Evolutionary conservation across 2,888 invertebrate genomes (phyloP).

Genomic region (Eupithecia tripunctaria): DNA sequence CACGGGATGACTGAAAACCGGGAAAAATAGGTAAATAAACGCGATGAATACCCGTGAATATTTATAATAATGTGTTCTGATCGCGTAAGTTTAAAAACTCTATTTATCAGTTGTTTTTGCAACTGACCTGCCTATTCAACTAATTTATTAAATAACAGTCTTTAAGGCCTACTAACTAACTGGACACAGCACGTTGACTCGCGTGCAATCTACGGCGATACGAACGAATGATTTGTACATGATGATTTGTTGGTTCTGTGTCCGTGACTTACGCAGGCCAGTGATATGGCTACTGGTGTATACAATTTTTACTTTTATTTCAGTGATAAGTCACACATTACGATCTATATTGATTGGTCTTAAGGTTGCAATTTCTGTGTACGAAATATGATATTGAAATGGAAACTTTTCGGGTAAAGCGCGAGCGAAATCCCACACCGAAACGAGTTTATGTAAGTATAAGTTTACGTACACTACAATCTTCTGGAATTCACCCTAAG

Average conservation of each 20-base stretch:
- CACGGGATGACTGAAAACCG: no score
- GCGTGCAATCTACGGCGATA: conserved; percentile 5
- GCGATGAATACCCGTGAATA: no score
- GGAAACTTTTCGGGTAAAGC: not conserved
- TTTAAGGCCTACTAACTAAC: not conserved
- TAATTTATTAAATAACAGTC: not conserved
- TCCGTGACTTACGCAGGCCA: conserved; percentile 3
- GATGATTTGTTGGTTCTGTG: not conserved
- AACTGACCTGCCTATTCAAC: not conserved
- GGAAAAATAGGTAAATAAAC: no score
- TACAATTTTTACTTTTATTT: not conserved
- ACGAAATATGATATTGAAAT: not conserved
- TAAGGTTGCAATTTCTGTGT: not conserved
- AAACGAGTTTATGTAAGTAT: no score
- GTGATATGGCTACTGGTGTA: not conserved
- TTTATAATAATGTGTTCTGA: no score
- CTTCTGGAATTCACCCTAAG: not conserved
- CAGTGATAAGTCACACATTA: not conserved
- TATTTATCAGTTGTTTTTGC: not conserved
- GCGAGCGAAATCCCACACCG: no score
- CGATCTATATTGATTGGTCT: not conserved
- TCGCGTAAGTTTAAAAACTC: no score
- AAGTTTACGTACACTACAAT: no score
- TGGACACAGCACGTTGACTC: not conserved
- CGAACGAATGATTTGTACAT: conserved; percentile 1